Evolutionary conservation across 2,797 vertebrate genomes (phyloP), one percentile per base, ranked within the genome.

Genomic region (Acipenser ruthenus): DNA sequence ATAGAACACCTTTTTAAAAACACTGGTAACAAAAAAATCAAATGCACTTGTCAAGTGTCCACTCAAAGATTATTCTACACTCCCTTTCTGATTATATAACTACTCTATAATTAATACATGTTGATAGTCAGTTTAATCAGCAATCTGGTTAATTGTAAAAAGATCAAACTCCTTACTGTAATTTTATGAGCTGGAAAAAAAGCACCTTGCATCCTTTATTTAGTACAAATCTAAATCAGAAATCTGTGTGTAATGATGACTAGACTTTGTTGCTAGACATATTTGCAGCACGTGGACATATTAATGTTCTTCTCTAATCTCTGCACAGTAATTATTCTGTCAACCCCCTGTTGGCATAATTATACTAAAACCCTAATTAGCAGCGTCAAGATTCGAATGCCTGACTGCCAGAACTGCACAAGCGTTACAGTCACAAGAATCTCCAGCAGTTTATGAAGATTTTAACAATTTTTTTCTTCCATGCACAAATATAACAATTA

Each of bases 311-410:
- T 85, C 86, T 88, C 88, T 91, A 91, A 92, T 89, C 89, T 92
- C 89, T 92, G 87, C 88, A 88, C 93, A 88, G 91, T 92, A 95
- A 97, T 99, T 96, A 96, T 89, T 91, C 92, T 95, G 94, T 92
- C 94, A 94, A 89, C 92, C 89, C 92, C 93, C 93, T 91, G 92
- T 93, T 93, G 94, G 90, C 91, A 91, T 94, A 96, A 96, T 98
- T 96, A 95, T 91, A 93, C 90, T 91, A 93, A 96, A 95, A 95
- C 92, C 90, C 89, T 96, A 94, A 96, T 99, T 97, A 96, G 89
- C 81, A 90, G 84, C 90, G 87, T 93, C 91, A 92, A 93, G 93
- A 95, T 92, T 91, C 89, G 91, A 94, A 93, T 87, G 89, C 90
- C 87, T 91, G 88, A 91, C 90, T 89, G 86, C 83, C 89, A 87